These are phyloP conservation scores for Limenitis camilla DNA, from an alignment of 2,888 invertebrate genomes.

Conservation along the genomic window DNA sequence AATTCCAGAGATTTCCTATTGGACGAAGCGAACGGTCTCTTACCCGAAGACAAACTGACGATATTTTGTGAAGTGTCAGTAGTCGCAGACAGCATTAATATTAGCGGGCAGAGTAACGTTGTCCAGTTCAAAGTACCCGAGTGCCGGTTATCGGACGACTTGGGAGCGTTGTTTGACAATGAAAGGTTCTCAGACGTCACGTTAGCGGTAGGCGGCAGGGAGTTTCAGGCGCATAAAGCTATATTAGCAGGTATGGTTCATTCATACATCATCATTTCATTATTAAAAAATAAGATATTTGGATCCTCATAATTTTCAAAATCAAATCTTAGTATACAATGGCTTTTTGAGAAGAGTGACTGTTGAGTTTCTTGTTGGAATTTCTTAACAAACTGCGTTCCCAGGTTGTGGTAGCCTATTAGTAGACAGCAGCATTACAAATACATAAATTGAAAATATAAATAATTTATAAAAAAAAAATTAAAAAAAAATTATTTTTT, in stretches of 20 bases:
- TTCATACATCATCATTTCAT: too few species aligned
- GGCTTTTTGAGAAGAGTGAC: too few species aligned
- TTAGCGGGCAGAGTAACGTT: slow-evolving; percentile 98
- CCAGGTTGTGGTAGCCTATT: too few species aligned
- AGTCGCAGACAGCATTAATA: slow-evolving; percentile 99
- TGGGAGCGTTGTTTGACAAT: slow-evolving; percentile 96
- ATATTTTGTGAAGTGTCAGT: slow-evolving; percentile 98
- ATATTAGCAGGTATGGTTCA: slow-evolving; percentile 85
- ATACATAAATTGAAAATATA: too few species aligned
- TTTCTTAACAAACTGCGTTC: too few species aligned
- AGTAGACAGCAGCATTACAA: too few species aligned
- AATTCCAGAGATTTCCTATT: slow-evolving; percentile 92
- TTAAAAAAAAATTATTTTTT: too few species aligned
- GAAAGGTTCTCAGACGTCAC: slow-evolving; percentile 99
- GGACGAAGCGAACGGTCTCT: slow-evolving; percentile 98
- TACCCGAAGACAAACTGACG: slow-evolving; percentile 99
- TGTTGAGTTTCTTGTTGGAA: too few species aligned
- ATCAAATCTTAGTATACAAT: too few species aligned
- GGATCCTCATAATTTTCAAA: too few species aligned
- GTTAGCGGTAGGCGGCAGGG: slow-evolving; percentile 90
- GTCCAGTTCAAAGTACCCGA: slow-evolving; percentile 98
- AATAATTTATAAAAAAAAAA: too few species aligned
- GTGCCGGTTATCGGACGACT: slow-evolving; percentile 94
- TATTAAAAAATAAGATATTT: too few species aligned
- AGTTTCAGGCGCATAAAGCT: slow-evolving; percentile 97